Evolutionary conservation across 2,113 vertebrate species (phyloP).

Genomic region (Lathamus discolor): DNA sequence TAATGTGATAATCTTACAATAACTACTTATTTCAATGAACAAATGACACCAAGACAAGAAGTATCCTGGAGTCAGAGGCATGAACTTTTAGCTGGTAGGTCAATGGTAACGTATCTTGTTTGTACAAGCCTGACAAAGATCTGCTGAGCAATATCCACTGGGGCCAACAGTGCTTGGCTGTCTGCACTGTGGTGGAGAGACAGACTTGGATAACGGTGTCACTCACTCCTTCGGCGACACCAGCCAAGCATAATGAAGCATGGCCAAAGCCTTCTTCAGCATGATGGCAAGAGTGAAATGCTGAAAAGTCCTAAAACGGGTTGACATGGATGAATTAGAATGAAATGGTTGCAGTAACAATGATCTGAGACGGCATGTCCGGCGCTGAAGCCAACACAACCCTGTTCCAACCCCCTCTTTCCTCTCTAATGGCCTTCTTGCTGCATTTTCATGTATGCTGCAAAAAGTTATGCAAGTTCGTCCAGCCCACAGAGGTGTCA

Average conservation of each 20-base stretch:
- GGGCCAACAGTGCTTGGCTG: constrained; percentile 54
- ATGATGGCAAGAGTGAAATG: background rate
- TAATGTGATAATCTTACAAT: constrained; percentile 22
- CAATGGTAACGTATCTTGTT: constrained; percentile 55
- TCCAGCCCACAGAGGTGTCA: background rate
- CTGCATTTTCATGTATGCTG: background rate
- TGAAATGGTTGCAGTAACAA: background rate
- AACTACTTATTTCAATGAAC: constrained; percentile 20
- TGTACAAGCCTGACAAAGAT: constrained; percentile 66
- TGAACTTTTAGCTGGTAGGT: constrained; percentile 45
- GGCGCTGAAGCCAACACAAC: background rate
- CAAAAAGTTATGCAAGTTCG: background rate
- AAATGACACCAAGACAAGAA: background rate
- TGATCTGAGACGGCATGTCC: background rate
- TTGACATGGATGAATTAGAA: background rate
- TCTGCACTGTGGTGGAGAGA: constrained; percentile 14
- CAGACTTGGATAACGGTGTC: constrained; percentile 18
- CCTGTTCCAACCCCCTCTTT: background rate
- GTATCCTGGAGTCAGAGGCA: constrained; percentile 6
- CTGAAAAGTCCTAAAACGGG: constrained; percentile 2
- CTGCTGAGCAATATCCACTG: constrained; percentile 58
- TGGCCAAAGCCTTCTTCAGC: constrained; percentile 44
- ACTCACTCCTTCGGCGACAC: background rate
- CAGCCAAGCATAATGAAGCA: constrained; percentile 51
- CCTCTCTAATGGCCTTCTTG: background rate